Conservation (phyloP, 2,888 invertebrate genomes). For the Neria commutata region DNA sequence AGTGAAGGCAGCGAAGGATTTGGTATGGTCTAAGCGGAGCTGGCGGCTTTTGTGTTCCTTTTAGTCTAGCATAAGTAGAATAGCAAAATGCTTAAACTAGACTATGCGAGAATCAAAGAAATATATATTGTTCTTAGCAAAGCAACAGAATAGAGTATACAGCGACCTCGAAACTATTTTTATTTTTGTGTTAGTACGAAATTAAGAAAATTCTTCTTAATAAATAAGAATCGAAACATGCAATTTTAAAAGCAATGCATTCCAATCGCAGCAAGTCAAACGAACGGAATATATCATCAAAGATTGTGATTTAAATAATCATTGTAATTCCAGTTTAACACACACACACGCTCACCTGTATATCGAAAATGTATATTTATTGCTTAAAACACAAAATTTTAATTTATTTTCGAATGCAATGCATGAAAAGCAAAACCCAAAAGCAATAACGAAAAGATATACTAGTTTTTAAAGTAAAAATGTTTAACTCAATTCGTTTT, state of each 20-base stretch:
- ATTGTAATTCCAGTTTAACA: neutral
- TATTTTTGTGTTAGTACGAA: no score
- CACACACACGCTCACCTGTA: neutral
- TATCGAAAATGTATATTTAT: neutral
- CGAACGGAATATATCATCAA: conserved; percentile 1
- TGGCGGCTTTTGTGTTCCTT: neutral
- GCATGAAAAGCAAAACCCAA: neutral
- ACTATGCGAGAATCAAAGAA: neutral
- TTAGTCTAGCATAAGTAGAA: neutral
- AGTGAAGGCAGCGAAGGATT: conserved; percentile 97
- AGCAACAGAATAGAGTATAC: no score
- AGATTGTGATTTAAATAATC: conserved; percentile 1
- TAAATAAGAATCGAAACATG: neutral
- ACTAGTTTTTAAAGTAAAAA: neutral
- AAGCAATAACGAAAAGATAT: neutral
- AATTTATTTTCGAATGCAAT: neutral
- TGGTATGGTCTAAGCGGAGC: conserved; percentile 65
- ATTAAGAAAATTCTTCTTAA: no score
- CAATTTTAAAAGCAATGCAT: neutral
- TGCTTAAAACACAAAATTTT: neutral
- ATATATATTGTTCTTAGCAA: neutral
- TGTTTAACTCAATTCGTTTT: neutral
- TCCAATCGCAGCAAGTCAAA: no score
- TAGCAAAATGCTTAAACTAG: neutral
- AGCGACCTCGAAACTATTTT: no score